Evolutionary conservation across 2,797 vertebrate genomes (phyloP), one percentile per base, ranked within the genome.

Genomic region (Schizopygopsis pylzovi): DNA sequence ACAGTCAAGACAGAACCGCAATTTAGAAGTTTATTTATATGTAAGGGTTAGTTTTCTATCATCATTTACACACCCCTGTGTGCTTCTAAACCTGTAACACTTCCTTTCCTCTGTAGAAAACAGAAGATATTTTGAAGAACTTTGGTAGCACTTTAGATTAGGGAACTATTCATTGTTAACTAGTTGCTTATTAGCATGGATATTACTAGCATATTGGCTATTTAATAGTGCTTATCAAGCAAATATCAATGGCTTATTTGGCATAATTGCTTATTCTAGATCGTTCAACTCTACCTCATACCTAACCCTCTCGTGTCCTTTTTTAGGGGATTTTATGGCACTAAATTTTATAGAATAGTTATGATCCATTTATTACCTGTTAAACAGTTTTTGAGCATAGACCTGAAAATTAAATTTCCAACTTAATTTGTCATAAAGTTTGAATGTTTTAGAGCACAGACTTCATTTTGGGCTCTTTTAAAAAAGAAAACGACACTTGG

Each of bases 11-110:
- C 22, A 33, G 56, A 76, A 39, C 82, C 9, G 9, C 43, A 65
- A 83, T 41, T 65, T 75, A 20, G 9, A 47, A 41, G 59, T 80
- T 80, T 80, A 80, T 67, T 80, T 80, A 49, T 80, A 20, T 49
- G 67, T 47, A 63, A 20, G 61, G 41, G 16, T 10, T 67, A 4
- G 28, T 37, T 37, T 37, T 67, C 11, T n/a, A 18, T 33, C 22
- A 65, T 79, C 15, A 43, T 79, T 79, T 45, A 65, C 39, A 28
- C 41, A 28, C 39, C 4, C 56, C n/a, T 5, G 4, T 65, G 77
- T 65, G 16, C 8, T 65, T 25, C 41, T 45, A 33, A 65, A 65
- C 59, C 13, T 25, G 22, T 43, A 4, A 79, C 39, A 61, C 16
- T 65, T 45, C 43, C 25, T 47, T 79, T 56, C 10, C 52, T 77